Conservation (phyloP, 2,888 invertebrate species). For the Dolichopus griseipennis region DNA sequence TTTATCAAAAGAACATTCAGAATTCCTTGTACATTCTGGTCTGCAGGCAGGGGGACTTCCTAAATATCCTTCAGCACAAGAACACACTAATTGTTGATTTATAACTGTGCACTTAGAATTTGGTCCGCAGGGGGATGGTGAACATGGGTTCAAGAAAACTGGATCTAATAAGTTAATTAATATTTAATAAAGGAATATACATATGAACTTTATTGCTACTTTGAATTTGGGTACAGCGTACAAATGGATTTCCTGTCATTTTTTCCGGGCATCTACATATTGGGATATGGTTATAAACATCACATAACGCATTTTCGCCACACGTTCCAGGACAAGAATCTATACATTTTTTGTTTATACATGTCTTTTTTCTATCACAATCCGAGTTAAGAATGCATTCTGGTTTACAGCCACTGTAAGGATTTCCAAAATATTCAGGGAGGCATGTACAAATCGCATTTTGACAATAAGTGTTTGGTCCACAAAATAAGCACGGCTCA, state of each 20-base stretch:
- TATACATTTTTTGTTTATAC: constrained; percentile 60
- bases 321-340: constrained; percentile 69
- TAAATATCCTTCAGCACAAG: constrained; percentile 55
- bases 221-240: constrained; percentile 50
- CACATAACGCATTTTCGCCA: constrained; percentile 59
- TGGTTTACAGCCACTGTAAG: constrained; percentile 59
- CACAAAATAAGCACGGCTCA: constrained; percentile 64
- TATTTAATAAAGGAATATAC: neutral
- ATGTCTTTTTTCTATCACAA: constrained; percentile 57
- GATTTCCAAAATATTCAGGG: constrained; percentile 58
- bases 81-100: constrained; percentile 59
- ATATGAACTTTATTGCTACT: constrained; percentile 38
- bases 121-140: constrained; percentile 57
- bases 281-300: constrained; percentile 66
- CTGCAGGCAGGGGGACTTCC: constrained; percentile 60
- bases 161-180: constrained; percentile 27
- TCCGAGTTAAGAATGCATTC: constrained; percentile 63
- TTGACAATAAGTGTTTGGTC: constrained; percentile 59
- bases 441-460: constrained; percentile 61
- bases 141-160: constrained; percentile 44
- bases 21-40: constrained; percentile 63
- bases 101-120: constrained; percentile 55
- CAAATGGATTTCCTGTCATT: constrained; percentile 62
- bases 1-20: constrained; percentile 61
- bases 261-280: constrained; percentile 53